A percentile compares a stretch with the other conserved stretches of the same genome.
Conservation (phyloP, 2,113 vertebrate species). For the Zapornia atra region DNA sequence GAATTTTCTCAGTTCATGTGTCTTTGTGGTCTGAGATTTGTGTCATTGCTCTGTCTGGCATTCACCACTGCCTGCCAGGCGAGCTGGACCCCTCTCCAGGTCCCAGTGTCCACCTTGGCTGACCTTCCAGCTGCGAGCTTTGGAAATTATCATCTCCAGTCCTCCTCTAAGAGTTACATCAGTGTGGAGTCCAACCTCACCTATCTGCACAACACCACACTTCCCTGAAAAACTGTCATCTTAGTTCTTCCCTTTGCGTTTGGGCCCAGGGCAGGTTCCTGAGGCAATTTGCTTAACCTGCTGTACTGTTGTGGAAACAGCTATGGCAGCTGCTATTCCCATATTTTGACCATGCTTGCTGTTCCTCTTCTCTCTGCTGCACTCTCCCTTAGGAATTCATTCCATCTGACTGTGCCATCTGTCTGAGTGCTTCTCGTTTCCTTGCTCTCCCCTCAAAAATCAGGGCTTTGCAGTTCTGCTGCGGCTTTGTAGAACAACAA, state of each 20-base stretch:
- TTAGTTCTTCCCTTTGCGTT: not conserved
- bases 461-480: not conserved
- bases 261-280: not conserved
- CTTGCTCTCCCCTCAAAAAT: not conserved
- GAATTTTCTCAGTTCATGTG: not conserved
- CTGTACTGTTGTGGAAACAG: not conserved
- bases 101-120: not conserved
- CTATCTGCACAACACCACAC: not conserved
- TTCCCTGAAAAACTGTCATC: not conserved
- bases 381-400: not conserved
- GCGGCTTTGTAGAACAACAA: not conserved
- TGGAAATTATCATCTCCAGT: not conserved
- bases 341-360: not conserved
- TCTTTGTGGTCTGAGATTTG: not conserved
- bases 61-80: not conserved
- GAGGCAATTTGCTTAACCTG: not conserved
- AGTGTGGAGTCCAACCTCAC: not conserved
- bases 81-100: not conserved
- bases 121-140: not conserved
- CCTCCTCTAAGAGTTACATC: not conserved
- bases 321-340: not conserved
- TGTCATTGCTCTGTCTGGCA: not conserved
- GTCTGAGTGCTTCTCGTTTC: not conserved
- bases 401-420: slow-evolving; percentile 18
- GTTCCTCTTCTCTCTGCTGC: not conserved